phyloP scores from a whole-genome alignment of 2,888 invertebrate genomes.

The Oscheius sp. region DNA sequence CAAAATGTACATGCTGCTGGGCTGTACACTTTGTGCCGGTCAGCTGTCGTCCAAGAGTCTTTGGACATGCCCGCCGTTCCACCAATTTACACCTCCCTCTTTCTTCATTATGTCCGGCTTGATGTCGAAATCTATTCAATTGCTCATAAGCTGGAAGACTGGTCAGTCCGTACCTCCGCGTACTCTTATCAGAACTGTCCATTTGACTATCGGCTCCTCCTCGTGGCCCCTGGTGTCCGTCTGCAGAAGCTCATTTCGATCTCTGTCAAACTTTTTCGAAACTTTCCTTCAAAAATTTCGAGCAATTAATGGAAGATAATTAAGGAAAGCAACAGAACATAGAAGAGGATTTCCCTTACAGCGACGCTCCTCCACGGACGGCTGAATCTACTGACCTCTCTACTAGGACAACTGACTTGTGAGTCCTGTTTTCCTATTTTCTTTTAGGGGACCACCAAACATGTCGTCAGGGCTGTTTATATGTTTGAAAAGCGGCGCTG shows the following conservation, averaged over 20 bases:
- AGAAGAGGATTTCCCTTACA: no score
- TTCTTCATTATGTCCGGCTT: neutral
- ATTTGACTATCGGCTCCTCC: slow-evolving; percentile 8
- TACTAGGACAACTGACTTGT: no score
- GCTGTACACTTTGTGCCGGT: slow-evolving; percentile 14
- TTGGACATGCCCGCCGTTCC: slow-evolving; percentile 16
- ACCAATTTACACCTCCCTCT: neutral
- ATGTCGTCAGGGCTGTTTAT: no score
- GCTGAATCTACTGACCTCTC: no score
- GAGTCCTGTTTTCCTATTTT: no score
- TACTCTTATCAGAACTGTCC: slow-evolving; percentile 28
- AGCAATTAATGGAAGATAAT: no score
- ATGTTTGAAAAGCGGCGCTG: no score
- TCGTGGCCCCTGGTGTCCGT: slow-evolving; percentile 4
- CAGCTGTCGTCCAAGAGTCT: slow-evolving; percentile 21
- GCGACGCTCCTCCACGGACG: no score
- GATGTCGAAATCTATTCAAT: neutral
- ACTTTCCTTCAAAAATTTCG: no score
- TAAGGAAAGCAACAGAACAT: no score
- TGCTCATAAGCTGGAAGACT: neutral
- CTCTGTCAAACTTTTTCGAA: no score
- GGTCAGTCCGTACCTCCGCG: slow-evolving; percentile 8
- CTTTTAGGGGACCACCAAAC: no score
- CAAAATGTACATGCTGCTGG: slow-evolving; percentile 22
- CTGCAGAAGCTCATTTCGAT: neutral